These are phyloP conservation scores for Candidula unifasciata DNA, from an alignment of 2,888 invertebrate species.

Conservation along the genomic window DNA sequence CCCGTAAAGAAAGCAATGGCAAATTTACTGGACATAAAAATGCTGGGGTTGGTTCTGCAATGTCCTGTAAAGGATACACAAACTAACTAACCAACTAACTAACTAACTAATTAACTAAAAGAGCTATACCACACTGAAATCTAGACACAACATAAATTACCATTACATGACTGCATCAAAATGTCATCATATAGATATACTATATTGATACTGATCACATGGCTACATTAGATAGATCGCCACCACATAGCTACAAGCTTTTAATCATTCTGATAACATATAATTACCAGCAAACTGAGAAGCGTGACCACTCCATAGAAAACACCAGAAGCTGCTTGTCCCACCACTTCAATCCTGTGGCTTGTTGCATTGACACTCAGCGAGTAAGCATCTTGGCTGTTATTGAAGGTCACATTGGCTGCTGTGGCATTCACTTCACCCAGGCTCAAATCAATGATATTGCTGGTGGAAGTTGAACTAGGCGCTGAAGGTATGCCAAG, in stretches of 20 bases:
- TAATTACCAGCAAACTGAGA: conserved; percentile 40
- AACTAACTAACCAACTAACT: too few species aligned
- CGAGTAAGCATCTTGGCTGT: conserved; percentile 50
- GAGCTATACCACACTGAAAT: too few species aligned
- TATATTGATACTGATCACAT: too few species aligned
- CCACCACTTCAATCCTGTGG: conserved; percentile 54
- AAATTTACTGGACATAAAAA: too few species aligned
- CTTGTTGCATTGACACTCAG: conserved; percentile 47
- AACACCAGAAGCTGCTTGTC: conserved; percentile 52
- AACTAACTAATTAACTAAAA: too few species aligned
- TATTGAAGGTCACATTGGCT: conserved; percentile 1
- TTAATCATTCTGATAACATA: background rate
- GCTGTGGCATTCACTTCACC: background rate
- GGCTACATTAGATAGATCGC: too few species aligned
- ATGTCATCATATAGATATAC: too few species aligned
- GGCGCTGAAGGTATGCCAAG: background rate
- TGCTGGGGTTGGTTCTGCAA: too few species aligned
- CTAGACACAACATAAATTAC: too few species aligned
- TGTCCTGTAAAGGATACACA: too few species aligned
- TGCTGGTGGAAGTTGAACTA: background rate
- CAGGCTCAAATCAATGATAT: background rate
- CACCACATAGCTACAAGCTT: background rate
- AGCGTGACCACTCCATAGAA: conserved; percentile 55
- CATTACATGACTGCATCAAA: too few species aligned
- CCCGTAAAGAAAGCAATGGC: too few species aligned